Evolutionary conservation across 2,888 invertebrate genomes (phyloP).

Genomic region (Ganaspis brasiliensis): DNA sequence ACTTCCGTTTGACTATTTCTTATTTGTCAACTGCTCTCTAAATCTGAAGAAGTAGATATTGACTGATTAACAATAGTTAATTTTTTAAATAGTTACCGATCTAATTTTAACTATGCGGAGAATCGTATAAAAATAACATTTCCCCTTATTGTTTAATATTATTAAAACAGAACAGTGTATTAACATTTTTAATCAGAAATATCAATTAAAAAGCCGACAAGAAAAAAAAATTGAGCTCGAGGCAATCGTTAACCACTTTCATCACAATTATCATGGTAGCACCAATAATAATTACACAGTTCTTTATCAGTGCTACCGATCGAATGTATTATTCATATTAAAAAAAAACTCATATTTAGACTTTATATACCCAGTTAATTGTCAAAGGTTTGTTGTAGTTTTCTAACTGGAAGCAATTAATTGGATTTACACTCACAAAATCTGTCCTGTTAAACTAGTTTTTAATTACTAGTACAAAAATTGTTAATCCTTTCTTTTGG

Average conservation of each 20-base stretch:
- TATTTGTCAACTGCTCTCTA: not conserved
- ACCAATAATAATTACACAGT: slow-evolving; percentile 56
- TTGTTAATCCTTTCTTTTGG: too few species aligned
- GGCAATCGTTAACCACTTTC: slow-evolving; percentile 25
- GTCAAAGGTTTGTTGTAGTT: not conserved
- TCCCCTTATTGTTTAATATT: not conserved
- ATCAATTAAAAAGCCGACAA: slow-evolving; percentile 15
- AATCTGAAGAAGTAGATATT: too few species aligned
- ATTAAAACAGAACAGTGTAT: slow-evolving; percentile 1
- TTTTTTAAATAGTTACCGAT: not conserved
- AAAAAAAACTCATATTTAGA: not conserved
- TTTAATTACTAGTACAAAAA: not conserved
- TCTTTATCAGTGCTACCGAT: slow-evolving; percentile 71
- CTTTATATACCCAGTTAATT: not conserved
- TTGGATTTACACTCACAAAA: not conserved
- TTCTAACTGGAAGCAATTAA: not conserved
- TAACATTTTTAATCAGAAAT: not conserved
- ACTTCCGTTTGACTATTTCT: not conserved
- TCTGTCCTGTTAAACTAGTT: not conserved
- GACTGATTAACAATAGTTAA: too few species aligned
- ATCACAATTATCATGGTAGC: slow-evolving; percentile 49
- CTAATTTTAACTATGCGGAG: not conserved
- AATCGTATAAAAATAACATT: not conserved
- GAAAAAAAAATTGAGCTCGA: not conserved
- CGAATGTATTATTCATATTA: slow-evolving; percentile 76